Evolutionary conservation across 1,140 invertebrate genomes (phyloP).

Genomic region (Uloborus diversus): DNA sequence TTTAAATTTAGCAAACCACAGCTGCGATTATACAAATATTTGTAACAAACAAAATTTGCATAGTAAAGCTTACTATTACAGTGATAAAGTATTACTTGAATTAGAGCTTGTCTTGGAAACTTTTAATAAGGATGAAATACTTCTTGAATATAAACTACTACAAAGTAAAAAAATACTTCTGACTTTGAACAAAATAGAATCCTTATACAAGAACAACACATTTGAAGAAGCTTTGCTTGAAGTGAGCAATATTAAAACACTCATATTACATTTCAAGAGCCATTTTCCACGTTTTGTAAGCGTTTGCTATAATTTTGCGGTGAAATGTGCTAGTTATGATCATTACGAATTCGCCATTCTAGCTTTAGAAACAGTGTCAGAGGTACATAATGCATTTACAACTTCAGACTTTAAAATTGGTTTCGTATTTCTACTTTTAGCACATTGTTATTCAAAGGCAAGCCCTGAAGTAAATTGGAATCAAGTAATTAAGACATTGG

Average conservation of each 20-base stretch:
- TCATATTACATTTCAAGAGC: not conserved
- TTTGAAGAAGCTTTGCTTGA: constrained; percentile 12
- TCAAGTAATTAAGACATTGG: not conserved
- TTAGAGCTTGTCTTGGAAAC: not conserved
- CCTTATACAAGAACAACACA: not conserved
- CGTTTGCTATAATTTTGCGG: not conserved
- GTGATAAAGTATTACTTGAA: not conserved
- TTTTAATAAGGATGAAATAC: not conserved
- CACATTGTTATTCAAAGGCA: not conserved
- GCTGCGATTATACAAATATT: not conserved
- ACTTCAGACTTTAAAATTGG: not conserved
- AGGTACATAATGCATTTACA: not conserved
- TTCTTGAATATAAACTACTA: not conserved
- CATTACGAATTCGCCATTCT: not conserved
- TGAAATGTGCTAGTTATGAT: not conserved
- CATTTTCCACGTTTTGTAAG: not conserved
- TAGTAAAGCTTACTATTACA: not conserved
- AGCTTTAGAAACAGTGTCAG: not conserved
- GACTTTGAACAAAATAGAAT: not conserved
- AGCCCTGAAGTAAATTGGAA: not conserved
- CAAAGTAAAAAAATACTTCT: not conserved
- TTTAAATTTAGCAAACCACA: not conserved
- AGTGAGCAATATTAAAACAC: not conserved
- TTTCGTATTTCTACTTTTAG: not conserved
- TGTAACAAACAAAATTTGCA: not conserved